Percentiles rank a stretch among this genome's conserved stretches.
Conservation (phyloP, 2,113 vertebrate species). For the Hippocampus comes region DNA sequence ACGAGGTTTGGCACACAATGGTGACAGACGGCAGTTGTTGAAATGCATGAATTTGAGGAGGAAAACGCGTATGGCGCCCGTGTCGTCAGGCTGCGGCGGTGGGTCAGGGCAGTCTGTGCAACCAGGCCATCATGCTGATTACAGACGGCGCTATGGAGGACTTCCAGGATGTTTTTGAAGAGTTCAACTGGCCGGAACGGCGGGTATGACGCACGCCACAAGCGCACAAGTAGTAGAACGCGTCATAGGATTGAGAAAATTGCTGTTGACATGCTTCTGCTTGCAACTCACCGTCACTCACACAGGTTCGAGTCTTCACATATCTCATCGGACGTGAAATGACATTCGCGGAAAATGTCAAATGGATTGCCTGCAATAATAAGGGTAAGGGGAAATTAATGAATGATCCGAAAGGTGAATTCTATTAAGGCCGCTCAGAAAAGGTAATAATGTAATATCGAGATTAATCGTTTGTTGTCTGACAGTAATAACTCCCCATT, state of each 20-base stretch:
- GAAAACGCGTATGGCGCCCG: slow-evolving; percentile 15
- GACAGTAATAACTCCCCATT: no score
- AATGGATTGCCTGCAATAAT: slow-evolving; percentile 96
- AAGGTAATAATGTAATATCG: no score
- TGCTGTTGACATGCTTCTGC: neutral
- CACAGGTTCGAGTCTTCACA: slow-evolving; percentile 90
- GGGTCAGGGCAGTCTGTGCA: slow-evolving; percentile 87
- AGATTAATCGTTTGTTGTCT: no score
- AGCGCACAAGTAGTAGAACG: neutral
- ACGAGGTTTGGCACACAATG: slow-evolving; percentile 74
- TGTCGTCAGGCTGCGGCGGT: slow-evolving; percentile 61
- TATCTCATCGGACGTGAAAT: slow-evolving; percentile 94
- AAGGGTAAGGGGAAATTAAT: slow-evolving; percentile 74
- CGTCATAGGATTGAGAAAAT: neutral
- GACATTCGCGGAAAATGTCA: slow-evolving; percentile 85
- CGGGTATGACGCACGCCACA: slow-evolving; percentile 71
- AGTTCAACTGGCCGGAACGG: slow-evolving; percentile 90
- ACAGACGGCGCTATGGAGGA: slow-evolving; percentile 93
- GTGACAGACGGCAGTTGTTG: neutral
- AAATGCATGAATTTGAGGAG: neutral
- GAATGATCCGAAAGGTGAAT: neutral
- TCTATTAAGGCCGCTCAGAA: neutral
- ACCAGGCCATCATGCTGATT: slow-evolving; percentile 96
- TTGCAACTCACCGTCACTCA: neutral
- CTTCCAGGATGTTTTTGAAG: slow-evolving; percentile 85